A percentile compares a stretch with the other conserved stretches of the same genome.
Conservation (phyloP, 2,797 vertebrate species). For the Syndactyla subalaris region DNA sequence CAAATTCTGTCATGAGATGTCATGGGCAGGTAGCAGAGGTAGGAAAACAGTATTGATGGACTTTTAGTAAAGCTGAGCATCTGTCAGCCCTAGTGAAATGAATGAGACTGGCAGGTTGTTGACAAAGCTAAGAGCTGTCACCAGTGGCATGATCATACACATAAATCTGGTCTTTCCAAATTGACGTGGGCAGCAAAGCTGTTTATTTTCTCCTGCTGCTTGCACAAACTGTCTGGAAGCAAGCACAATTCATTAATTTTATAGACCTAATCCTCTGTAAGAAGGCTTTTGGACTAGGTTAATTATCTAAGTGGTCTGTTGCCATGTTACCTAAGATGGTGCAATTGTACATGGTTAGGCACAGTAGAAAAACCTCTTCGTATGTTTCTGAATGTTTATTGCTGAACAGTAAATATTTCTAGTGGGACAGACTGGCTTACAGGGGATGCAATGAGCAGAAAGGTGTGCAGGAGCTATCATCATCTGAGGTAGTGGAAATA, state of each 20-base stretch:
- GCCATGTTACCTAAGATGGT: background rate
- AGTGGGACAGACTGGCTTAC: background rate
- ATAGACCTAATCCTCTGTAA: constrained; percentile 16
- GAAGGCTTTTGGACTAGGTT: constrained; percentile 12
- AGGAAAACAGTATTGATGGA: background rate
- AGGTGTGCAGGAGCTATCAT: background rate
- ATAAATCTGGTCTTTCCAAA: background rate
- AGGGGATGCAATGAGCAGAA: background rate
- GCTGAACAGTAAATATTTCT: background rate
- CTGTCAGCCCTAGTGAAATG: background rate
- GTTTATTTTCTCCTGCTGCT: background rate
- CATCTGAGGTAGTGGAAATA: background rate
- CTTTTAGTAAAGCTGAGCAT: background rate
- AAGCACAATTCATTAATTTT: constrained; percentile 29
- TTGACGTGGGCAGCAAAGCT: background rate
- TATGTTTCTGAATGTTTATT: background rate
- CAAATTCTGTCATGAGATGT: background rate
- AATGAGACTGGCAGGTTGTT: background rate
- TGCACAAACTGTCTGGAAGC: background rate
- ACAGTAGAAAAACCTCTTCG: background rate
- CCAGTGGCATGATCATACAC: background rate
- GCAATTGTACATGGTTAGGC: rapidly evolving
- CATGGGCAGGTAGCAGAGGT: background rate
- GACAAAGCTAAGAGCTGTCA: background rate
- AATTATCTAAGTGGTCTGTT: background rate